Evolutionary conservation across 2,888 invertebrate species (phyloP).

Genomic region (Lithophane leautieri): DNA sequence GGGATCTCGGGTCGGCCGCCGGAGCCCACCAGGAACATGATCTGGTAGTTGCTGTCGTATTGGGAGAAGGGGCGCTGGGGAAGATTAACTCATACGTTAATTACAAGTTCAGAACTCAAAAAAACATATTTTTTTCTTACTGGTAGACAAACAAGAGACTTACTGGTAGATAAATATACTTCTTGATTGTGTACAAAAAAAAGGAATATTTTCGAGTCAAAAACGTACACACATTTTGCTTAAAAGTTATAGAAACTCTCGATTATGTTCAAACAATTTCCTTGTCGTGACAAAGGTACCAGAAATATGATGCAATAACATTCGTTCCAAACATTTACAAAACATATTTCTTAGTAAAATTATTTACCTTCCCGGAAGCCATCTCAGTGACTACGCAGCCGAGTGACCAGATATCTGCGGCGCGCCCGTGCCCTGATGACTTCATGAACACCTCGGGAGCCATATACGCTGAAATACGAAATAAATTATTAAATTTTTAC

Average conservation of each 20-base stretch:
- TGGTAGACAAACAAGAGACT: neutral
- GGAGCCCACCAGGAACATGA: slow-evolving; percentile 98
- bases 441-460: slow-evolving; percentile 98
- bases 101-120: neutral
- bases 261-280: neutral
- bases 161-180: neutral
- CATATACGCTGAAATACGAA: slow-evolving; percentile 94
- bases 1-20: slow-evolving; percentile 95
- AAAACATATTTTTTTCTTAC: neutral
- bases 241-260: neutral
- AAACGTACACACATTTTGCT: neutral
- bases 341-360: no score
- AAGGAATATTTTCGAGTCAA: neutral
- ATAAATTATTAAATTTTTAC: neutral
- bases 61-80: slow-evolving; percentile 97
- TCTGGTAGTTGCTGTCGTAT: slow-evolving; percentile 97
- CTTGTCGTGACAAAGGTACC: neutral
- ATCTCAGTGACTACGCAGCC: slow-evolving; percentile 99
- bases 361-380: slow-evolving; percentile 95
- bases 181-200: no score
- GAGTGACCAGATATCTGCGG: slow-evolving; percentile 98
- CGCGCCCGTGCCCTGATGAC: slow-evolving; percentile 96
- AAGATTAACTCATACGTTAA: no score
- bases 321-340: neutral
- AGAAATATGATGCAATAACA: neutral